A percentile compares a stretch with the other conserved stretches of the same genome.
Conservation (phyloP, 2,113 vertebrate species). For the Spheniscus mendiculus region DNA sequence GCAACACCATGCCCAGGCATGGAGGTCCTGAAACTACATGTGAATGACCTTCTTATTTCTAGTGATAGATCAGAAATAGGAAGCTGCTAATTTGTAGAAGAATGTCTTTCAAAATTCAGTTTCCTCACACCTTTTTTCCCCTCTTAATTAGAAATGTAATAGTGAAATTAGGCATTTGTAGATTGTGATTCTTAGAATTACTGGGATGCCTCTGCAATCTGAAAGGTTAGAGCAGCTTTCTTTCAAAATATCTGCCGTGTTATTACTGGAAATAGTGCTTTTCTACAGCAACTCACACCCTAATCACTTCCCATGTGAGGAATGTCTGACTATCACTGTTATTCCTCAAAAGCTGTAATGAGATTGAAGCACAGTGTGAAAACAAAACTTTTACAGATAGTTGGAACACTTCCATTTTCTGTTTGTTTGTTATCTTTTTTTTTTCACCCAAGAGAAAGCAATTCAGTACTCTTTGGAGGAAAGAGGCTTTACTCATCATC, state of each 20-base stretch:
- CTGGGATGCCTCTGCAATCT: conserved; percentile 10
- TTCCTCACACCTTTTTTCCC: neutral
- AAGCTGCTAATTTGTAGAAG: neutral
- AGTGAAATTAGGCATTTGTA: conserved; percentile 6
- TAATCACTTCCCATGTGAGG: neutral
- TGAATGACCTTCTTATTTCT: neutral
- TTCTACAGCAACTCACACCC: conserved; percentile 1
- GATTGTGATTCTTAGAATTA: conserved; percentile 13
- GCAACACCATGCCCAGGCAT: neutral
- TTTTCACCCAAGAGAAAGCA: neutral
- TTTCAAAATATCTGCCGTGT: conserved; percentile 44
- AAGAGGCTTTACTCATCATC: neutral
- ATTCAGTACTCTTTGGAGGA: neutral
- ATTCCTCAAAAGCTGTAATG: conserved; percentile 9
- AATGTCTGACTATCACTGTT: neutral
- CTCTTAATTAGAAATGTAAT: neutral
- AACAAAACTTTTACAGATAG: neutral
- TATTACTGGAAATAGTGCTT: conserved; percentile 17
- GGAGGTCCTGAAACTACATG: neutral
- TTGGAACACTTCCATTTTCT: conserved; percentile 1
- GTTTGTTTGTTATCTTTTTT: neutral
- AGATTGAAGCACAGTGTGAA: neutral
- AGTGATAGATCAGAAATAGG: neutral
- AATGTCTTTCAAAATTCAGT: neutral
- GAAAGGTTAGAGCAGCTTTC: conserved; percentile 17